Evolutionary conservation across 2,113 vertebrate genomes (phyloP).

Genomic region (Channa maculata): DNA sequence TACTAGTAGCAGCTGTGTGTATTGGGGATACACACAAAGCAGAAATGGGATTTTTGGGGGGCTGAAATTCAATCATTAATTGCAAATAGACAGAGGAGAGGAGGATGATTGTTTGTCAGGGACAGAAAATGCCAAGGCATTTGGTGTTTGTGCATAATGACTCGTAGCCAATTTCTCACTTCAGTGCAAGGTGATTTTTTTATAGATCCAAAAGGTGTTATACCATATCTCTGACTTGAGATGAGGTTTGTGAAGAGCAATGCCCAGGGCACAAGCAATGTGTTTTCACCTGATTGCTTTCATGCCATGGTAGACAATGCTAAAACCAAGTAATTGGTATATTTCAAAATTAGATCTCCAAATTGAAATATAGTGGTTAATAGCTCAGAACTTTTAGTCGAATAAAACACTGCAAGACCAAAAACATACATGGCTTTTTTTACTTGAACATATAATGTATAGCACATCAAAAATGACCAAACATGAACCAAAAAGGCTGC

Average conservation of each 20-base stretch:
- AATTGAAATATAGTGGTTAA: constrained; percentile 35
- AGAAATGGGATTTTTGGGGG: constrained; percentile 75
- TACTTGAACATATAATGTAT: too few species aligned
- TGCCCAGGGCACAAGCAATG: constrained; percentile 69
- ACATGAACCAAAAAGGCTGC: neutral
- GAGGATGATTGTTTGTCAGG: constrained; percentile 80
- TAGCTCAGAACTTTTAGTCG: constrained; percentile 15
- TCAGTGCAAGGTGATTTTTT: constrained; percentile 75
- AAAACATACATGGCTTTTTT: too few species aligned
- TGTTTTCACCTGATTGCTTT: constrained; percentile 76
- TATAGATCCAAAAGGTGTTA: constrained; percentile 74
- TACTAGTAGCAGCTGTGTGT: constrained; percentile 77
- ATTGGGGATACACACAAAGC: constrained; percentile 78
- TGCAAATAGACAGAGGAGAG: constrained; percentile 82
- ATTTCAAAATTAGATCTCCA: too few species aligned
- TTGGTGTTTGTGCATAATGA: constrained; percentile 81
- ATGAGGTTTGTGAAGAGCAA: constrained; percentile 70
- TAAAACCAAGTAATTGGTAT: constrained; percentile 39
- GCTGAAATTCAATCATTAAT: constrained; percentile 82
- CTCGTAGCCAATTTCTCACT: constrained; percentile 81
- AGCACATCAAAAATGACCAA: neutral
- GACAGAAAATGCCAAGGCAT: constrained; percentile 78
- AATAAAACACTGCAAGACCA: neutral
- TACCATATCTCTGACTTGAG: constrained; percentile 72
- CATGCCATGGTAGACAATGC: constrained; percentile 53